A percentile compares a stretch with the other conserved stretches of the same genome.
Evolutionary conservation across 2,113 vertebrate genomes (phyloP).

Genomic region (Lepus americanus): DNA sequence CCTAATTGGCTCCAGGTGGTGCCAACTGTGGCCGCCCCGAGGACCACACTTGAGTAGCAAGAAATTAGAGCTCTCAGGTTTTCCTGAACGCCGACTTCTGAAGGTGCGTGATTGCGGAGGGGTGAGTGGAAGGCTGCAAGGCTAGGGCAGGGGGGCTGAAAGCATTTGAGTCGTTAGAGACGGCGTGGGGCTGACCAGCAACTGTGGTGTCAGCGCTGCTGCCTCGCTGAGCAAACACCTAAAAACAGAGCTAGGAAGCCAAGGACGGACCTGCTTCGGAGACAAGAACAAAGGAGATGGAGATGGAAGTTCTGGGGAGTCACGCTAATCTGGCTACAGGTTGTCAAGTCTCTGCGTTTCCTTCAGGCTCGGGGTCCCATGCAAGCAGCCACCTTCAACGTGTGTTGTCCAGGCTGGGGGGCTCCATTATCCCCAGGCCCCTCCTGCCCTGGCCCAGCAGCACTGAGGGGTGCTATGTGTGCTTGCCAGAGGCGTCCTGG

Average conservation of each 20-base stretch:
- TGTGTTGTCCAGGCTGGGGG: background rate
- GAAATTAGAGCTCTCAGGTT: background rate
- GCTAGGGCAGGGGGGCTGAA: background rate
- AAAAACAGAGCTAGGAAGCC: background rate
- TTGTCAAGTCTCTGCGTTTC: background rate
- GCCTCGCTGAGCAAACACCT: background rate
- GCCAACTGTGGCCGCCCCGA: background rate
- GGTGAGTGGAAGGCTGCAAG: no score
- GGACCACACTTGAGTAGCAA: background rate
- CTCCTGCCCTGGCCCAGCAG: background rate
- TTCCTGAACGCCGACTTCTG: background rate
- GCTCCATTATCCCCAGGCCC: rapidly evolving
- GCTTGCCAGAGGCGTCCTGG: background rate
- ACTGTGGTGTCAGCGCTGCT: background rate
- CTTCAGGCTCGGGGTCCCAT: background rate
- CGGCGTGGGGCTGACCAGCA: background rate
- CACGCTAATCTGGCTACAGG: background rate
- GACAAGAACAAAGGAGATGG: background rate
- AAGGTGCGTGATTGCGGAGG: background rate
- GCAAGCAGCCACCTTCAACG: background rate
- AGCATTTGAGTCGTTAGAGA: background rate
- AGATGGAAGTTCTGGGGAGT: background rate
- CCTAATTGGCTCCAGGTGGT: background rate
- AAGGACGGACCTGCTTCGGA: background rate
- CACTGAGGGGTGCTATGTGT: background rate